These are phyloP conservation scores for Lasius fuliginosus DNA, from an alignment of 2,888 invertebrate genomes.

Conservation along the genomic window DNA sequence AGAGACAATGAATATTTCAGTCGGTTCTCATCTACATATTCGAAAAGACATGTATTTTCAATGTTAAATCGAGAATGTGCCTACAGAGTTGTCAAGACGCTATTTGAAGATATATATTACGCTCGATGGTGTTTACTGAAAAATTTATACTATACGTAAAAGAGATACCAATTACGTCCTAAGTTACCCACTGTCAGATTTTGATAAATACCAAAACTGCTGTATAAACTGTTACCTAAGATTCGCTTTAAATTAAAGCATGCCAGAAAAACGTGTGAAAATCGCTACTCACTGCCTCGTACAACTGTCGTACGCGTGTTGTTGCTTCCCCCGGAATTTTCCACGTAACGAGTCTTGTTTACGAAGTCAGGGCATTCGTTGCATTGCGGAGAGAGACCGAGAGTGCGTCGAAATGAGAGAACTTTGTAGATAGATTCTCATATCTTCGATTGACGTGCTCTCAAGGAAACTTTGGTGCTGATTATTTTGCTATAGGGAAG, in stretches of 20 bases:
- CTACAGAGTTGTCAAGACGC: slow-evolving; percentile 68
- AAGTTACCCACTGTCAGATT: slow-evolving; percentile 45
- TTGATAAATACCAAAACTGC: slow-evolving; percentile 44
- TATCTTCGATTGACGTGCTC: slow-evolving; percentile 45
- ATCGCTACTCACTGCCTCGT: slow-evolving; percentile 44
- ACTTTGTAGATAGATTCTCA: slow-evolving; percentile 68
- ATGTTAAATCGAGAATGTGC: slow-evolving; percentile 69
- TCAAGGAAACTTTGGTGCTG: slow-evolving; percentile 61
- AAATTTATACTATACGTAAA: slow-evolving; percentile 51
- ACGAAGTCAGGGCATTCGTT: slow-evolving; percentile 41
- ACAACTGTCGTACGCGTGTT: slow-evolving; percentile 26
- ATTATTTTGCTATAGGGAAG: slow-evolving; percentile 56
- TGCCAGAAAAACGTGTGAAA: slow-evolving; percentile 4
- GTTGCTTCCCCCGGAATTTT: slow-evolving; percentile 32
- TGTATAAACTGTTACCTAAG: slow-evolving; percentile 50
- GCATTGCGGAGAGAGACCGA: not conserved
- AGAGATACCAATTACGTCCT: slow-evolving; percentile 52
- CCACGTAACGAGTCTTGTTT: slow-evolving; percentile 26
- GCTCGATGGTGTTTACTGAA: slow-evolving; percentile 44
- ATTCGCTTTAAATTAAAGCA: slow-evolving; percentile 52
- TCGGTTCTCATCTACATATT: slow-evolving; percentile 63
- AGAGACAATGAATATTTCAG: slow-evolving; percentile 67
- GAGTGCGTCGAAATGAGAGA: slow-evolving; percentile 18
- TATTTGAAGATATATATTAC: slow-evolving; percentile 54
- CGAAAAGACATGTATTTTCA: slow-evolving; percentile 67